These are phyloP conservation scores for Gonioctena quinquepunctata DNA, from an alignment of 1,140 invertebrate genomes.

Conservation along the genomic window DNA sequence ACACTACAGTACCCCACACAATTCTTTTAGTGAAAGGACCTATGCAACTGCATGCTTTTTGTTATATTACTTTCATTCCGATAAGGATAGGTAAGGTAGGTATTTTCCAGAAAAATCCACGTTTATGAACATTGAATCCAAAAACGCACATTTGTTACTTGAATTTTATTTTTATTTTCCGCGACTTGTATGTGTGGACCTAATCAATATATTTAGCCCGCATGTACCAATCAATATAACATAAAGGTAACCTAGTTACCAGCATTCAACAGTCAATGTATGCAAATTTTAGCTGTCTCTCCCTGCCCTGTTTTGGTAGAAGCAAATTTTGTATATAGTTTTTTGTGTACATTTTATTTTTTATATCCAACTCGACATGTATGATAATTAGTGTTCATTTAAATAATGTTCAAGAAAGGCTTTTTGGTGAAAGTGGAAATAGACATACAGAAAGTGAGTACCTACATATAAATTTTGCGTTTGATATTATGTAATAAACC, in stretches of 20 bases:
- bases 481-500: background rate
- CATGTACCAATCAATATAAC: background rate
- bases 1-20: too few relatives aligned
- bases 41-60: too few relatives aligned
- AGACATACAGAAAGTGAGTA: conserved; percentile 46
- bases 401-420: conserved; percentile 35
- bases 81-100: too few relatives aligned
- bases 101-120: too few relatives aligned
- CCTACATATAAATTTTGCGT: background rate
- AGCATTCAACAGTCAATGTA: background rate
- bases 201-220: background rate
- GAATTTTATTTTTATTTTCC: too few relatives aligned
- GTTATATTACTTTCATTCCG: too few relatives aligned
- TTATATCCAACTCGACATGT: background rate
- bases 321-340: background rate
- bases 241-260: background rate
- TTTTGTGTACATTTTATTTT: background rate
- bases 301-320: background rate
- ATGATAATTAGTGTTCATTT: background rate
- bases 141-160: too few relatives aligned
- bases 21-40: too few relatives aligned
- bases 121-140: too few relatives aligned
- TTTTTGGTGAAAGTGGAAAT: conserved; percentile 50
- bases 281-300: background rate
- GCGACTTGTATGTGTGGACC: too few relatives aligned